These are phyloP conservation scores for Cotesia chilonis DNA, from an alignment of 1,140 invertebrate species.

Conservation along the genomic window DNA sequence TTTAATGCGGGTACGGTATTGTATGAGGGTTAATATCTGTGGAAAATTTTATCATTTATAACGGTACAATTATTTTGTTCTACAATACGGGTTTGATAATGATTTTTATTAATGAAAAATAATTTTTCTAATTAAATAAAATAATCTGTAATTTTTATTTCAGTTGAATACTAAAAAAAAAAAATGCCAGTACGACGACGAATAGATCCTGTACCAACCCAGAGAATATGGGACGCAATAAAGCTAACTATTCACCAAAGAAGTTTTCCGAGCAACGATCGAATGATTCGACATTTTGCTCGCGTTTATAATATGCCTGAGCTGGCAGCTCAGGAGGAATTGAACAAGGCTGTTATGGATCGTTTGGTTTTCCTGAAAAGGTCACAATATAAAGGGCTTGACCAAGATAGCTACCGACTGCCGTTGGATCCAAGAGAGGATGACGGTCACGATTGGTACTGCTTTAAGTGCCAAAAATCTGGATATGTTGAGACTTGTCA, in stretches of 20 bases:
- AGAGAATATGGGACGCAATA: conserved; percentile 60
- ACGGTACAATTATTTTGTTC: background rate
- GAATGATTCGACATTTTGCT: conserved; percentile 56
- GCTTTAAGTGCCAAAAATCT: conserved; percentile 57
- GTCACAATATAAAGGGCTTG: conserved; percentile 54
- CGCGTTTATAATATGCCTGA: conserved; percentile 56
- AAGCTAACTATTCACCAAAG: conserved; percentile 59
- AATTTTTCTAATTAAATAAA: background rate
- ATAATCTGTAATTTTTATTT: conserved; percentile 12
- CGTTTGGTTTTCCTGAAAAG: conserved; percentile 56
- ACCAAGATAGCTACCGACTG: conserved; percentile 56
- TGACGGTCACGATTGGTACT: conserved; percentile 59
- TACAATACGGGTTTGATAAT: conserved; percentile 4
- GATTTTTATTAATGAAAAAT: background rate
- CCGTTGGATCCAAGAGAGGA: conserved; percentile 44
- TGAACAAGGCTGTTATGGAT: conserved; percentile 56
- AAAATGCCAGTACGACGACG: conserved; percentile 54
- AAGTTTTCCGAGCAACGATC: conserved; percentile 57
- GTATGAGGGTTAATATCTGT: conserved; percentile 1
- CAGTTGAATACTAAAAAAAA: conserved; percentile 15
- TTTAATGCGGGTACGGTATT: background rate
- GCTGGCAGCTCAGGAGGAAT: conserved; percentile 53
- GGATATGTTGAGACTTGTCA: conserved; percentile 55
- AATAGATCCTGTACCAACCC: conserved; percentile 57
- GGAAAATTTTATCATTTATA: background rate